Evolutionary conservation across 2,888 invertebrate genomes (phyloP).

Genomic region (Apotomis turbidana): DNA sequence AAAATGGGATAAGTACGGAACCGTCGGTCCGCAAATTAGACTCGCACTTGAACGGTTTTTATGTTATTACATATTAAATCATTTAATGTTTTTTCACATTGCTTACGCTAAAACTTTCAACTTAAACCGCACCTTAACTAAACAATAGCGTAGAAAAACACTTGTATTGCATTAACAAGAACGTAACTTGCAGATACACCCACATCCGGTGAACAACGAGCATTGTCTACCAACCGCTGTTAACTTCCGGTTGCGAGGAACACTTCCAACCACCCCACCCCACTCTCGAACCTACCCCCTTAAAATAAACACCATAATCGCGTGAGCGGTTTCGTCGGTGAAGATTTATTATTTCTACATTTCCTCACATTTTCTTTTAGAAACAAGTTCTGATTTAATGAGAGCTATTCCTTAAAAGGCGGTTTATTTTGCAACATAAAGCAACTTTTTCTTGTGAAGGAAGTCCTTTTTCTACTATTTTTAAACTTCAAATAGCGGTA

Average conservation of each 20-base stretch:
- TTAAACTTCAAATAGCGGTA: too few species aligned
- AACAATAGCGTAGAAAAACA: constrained; percentile 34
- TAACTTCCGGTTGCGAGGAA: constrained; percentile 56
- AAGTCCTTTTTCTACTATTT: neutral
- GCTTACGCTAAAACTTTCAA: neutral
- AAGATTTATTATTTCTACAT: constrained; percentile 72
- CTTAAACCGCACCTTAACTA: constrained; percentile 5
- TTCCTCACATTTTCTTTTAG: constrained; percentile 58
- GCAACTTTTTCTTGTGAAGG: neutral
- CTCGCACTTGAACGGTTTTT: too few species aligned
- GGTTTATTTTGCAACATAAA: constrained; percentile 18
- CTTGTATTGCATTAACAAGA: constrained; percentile 47
- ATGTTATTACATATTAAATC: too few species aligned
- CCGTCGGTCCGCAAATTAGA: too few species aligned
- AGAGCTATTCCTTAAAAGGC: constrained; percentile 27
- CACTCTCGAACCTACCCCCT: constrained; percentile 47
- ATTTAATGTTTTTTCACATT: too few species aligned
- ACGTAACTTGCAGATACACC: constrained; percentile 48
- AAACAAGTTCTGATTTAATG: constrained; percentile 38
- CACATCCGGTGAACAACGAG: constrained; percentile 62
- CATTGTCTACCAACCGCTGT: constrained; percentile 60
- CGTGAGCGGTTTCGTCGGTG: constrained; percentile 44
- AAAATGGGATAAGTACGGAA: too few species aligned
- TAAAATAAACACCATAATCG: constrained; percentile 48
- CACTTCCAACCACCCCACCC: constrained; percentile 55